Evolutionary conservation across 2,113 vertebrate genomes (phyloP).

Genomic region (Clarias magur): DNA sequence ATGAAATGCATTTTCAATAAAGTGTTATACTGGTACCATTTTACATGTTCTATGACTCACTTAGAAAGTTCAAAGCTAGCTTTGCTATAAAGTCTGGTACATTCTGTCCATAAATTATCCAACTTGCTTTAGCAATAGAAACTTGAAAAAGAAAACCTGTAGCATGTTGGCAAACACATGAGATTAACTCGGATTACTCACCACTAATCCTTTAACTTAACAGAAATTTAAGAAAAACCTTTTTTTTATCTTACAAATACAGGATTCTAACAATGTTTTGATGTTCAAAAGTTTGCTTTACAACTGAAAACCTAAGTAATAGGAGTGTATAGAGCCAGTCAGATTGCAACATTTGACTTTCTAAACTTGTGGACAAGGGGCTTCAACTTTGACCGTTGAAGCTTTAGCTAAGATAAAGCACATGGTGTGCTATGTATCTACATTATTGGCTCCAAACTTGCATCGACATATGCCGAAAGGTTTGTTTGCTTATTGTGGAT

Average conservation of each 20-base stretch:
- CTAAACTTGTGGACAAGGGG: neutral
- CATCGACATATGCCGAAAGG: neutral
- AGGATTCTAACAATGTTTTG: neutral
- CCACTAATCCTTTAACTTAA: neutral
- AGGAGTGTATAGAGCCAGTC: neutral
- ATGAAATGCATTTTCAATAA: too few relatives aligned
- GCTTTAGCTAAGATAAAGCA: neutral
- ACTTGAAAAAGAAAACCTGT: neutral
- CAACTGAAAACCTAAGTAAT: neutral
- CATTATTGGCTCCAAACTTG: neutral
- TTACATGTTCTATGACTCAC: too few relatives aligned
- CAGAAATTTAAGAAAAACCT: neutral
- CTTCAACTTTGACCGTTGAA: neutral
- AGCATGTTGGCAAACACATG: neutral
- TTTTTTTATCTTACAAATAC: neutral
- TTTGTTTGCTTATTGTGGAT: slow-evolving; percentile 3
- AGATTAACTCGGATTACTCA: neutral
- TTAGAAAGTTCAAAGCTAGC: too few relatives aligned
- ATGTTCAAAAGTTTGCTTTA: neutral
- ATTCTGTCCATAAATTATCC: too few relatives aligned
- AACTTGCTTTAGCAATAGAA: neutral
- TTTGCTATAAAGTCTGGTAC: too few relatives aligned
- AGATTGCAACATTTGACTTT: neutral
- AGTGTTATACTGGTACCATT: too few relatives aligned
- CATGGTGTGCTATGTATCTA: too few relatives aligned